These are phyloP conservation scores for Acrossocheilus wenchowensis DNA, from an alignment of 2,797 vertebrate species.

Conservation along the genomic window DNA sequence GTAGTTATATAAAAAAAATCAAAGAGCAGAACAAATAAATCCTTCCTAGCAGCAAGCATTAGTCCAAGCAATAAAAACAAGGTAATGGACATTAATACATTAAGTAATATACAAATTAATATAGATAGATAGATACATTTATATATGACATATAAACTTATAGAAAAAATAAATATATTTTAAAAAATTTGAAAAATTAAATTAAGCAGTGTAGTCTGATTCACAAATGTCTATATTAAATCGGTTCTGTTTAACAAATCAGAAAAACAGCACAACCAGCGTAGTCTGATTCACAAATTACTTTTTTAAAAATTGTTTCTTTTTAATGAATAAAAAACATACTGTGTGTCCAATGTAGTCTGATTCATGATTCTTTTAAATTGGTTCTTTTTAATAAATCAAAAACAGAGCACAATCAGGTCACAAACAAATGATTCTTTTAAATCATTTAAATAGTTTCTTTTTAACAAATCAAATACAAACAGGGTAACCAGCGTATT, in stretches of 20 bases:
- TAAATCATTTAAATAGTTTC: background rate
- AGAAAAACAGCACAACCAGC: background rate
- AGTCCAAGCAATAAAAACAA: background rate
- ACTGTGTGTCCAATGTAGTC: background rate
- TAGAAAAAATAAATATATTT: background rate
- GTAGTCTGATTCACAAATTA: background rate
- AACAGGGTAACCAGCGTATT: background rate
- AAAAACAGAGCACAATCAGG: background rate
- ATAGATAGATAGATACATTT: background rate
- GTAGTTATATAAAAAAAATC: background rate
- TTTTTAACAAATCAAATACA: background rate
- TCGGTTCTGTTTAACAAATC: background rate
- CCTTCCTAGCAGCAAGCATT: background rate
- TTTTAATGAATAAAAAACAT: background rate
- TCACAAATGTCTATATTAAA: background rate
- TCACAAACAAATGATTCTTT: background rate
- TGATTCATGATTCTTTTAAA: background rate
- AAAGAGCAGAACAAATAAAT: background rate
- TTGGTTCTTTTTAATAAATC: background rate
- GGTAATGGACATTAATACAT: background rate
- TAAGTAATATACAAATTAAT: background rate
- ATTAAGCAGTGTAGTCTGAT: background rate
- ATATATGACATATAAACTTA: background rate
- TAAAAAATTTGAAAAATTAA: too few species aligned
- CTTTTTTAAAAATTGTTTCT: background rate